Base-by-base conservation (phyloP, 2,797 vertebrate genomes). In the Tokudaia muenninki region DNA sequence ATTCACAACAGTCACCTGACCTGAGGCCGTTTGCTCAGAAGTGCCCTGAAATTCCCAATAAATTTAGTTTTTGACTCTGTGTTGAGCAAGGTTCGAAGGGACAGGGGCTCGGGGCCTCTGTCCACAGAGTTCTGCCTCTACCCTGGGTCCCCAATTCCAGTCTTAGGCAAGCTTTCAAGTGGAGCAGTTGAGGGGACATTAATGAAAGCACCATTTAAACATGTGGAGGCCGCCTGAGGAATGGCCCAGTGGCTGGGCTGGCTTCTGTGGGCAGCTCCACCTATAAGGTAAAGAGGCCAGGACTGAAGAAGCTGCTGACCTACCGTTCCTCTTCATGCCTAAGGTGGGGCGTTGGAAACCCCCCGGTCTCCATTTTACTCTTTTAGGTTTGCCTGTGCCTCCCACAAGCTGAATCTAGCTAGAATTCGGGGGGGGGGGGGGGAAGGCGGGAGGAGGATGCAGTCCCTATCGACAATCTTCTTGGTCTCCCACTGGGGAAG, bases 171-270 rank as follows among this genome's bases (percentile, higher is more conserved):
- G 47, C 3, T 57, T 65, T 67, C 29, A 83, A 61, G 47, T 6
- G 12, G 6, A 31, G 24, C 44, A 29, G 41, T 5, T 22, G 61
- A 90, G 80, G 91, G 50, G 61, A 2, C 11, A 13, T 37, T 79
- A 26, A 26, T 4, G 83, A 37, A 59, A n/a, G 88, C 31, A 10
- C 6, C 0, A 0, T 80, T 41, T 2, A 1, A 21, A 10, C 0
- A 29, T 8, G 7, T 0, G 13, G 37, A 41, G 22, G 44, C 26
- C 9, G 52, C 26, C 13, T 4, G 41, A 86, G n/a, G 50, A 50
- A 31, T 2, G 11, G 26, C 26, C 55, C 3, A 1, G 88, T 4
- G 19, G 4, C 63, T 37, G 0, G 3, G 52, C 11, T 6, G 26
- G 63, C 10, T 6, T 9, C 67, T 0, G 0, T 14, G 5, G 3